phyloP scores from a whole-genome alignment of 2,888 invertebrate genomes.

The Alitta virens region DNA sequence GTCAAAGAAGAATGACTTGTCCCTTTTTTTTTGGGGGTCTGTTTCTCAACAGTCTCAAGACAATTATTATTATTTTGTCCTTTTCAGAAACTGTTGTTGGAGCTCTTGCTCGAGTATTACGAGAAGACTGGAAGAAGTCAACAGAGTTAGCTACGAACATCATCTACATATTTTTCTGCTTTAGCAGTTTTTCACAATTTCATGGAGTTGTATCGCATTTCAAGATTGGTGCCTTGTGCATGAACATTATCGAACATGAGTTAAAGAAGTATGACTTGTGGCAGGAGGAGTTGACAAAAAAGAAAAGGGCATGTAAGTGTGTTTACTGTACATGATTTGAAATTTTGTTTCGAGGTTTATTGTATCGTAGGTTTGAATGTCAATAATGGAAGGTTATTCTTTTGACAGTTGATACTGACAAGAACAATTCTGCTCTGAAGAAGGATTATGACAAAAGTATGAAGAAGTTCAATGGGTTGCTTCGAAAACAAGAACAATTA shows the following conservation, averaged over 20 bases:
- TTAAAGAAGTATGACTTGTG: conserved; percentile 89
- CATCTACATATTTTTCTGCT: conserved; percentile 94
- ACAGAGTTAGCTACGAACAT: conserved; percentile 95
- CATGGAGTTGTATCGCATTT: conserved; percentile 92
- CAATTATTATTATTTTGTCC: neutral
- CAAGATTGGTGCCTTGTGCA: conserved; percentile 76
- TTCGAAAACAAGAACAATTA: conserved; percentile 90
- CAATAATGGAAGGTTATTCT: too few species aligned
- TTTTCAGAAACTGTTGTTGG: conserved; percentile 78
- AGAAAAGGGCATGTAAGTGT: conserved; percentile 39
- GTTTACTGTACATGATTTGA: neutral
- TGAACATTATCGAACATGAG: conserved; percentile 95
- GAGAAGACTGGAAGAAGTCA: conserved; percentile 97
- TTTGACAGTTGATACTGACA: conserved; percentile 45
- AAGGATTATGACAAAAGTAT: conserved; percentile 78
- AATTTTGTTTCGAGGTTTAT: neutral
- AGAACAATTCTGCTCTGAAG: conserved; percentile 34
- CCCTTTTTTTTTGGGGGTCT: too few species aligned
- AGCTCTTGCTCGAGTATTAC: conserved; percentile 88
- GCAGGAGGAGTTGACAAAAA: conserved; percentile 62
- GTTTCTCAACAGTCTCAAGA: too few species aligned
- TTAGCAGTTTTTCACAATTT: conserved; percentile 92
- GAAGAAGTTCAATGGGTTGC: conserved; percentile 74
- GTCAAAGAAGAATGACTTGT: too few species aligned
- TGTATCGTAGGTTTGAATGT: too few species aligned